Conservation (phyloP, 2,888 invertebrate genomes). For the Cephus rjabovi region DNA sequence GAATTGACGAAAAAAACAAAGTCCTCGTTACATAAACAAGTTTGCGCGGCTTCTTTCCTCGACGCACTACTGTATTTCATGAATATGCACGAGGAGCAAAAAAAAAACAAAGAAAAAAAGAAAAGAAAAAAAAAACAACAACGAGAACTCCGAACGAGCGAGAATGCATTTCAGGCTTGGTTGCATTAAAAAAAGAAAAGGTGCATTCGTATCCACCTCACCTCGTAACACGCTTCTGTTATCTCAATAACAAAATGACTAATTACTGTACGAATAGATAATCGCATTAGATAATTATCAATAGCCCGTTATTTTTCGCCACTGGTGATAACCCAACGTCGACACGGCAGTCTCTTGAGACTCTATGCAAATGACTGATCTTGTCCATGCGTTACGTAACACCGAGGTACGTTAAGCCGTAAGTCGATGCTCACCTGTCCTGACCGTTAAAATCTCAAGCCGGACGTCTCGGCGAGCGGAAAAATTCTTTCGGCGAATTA, state of each 20-base stretch:
- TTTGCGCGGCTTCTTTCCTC: background rate
- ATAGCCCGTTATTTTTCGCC: background rate
- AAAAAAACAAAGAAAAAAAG: too few relatives aligned
- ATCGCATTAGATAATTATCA: background rate
- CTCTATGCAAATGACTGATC: background rate
- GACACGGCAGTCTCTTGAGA: background rate
- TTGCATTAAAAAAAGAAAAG: background rate
- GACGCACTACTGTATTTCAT: background rate
- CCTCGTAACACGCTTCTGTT: background rate
- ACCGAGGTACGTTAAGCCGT: background rate
- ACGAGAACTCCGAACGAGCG: background rate
- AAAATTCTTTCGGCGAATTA: background rate
- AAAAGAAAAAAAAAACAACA: background rate
- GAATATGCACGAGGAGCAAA: background rate
- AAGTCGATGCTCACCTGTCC: constrained; percentile 1
- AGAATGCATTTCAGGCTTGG: background rate
- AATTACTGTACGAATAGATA: background rate
- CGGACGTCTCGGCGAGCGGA: background rate
- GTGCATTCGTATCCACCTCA: background rate
- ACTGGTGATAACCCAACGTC: background rate
- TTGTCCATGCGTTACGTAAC: background rate
- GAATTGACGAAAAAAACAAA: background rate
- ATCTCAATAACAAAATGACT: background rate
- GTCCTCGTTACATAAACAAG: background rate
- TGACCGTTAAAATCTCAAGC: background rate